Conservation (phyloP, 2,888 invertebrate species). For the Protonemura montana region DNA sequence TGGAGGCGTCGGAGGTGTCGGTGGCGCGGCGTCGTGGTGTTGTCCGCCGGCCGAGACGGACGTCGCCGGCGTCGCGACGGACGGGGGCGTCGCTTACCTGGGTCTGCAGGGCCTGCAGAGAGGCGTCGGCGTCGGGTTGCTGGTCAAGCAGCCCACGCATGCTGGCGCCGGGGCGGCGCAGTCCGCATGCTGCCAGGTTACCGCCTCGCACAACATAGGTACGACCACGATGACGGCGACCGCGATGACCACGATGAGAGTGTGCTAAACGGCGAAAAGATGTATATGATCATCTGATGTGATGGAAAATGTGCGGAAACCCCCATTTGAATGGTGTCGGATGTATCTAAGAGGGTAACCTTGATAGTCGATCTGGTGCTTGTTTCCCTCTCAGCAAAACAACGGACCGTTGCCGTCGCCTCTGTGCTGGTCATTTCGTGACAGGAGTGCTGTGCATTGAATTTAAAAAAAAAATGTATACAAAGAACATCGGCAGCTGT, state of each 20-base stretch:
- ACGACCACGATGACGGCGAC: neutral
- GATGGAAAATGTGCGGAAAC: no score
- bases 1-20: neutral
- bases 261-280: no score
- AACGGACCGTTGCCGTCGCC: no score
- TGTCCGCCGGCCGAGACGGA: neutral
- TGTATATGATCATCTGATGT: no score
- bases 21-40: neutral
- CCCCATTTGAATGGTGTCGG: no score
- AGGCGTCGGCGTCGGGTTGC: conserved; percentile 18
- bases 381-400: no score
- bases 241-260: neutral
- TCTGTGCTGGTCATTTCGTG: no score
- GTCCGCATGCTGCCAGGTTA: conserved; percentile 55
- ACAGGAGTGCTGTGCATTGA: no score
- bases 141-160: conserved; percentile 45
- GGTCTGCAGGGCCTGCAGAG: conserved; percentile 29
- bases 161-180: conserved; percentile 47
- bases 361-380: no score
- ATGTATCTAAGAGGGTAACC: no score
- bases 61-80: conserved; percentile 28
- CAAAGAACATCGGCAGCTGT: no score
- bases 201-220: conserved; percentile 63
- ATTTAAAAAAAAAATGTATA: no score
- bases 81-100: conserved; percentile 35